Base-by-base conservation (phyloP, 2,113 vertebrate genomes). In the Phoenicopterus ruber region DNA sequence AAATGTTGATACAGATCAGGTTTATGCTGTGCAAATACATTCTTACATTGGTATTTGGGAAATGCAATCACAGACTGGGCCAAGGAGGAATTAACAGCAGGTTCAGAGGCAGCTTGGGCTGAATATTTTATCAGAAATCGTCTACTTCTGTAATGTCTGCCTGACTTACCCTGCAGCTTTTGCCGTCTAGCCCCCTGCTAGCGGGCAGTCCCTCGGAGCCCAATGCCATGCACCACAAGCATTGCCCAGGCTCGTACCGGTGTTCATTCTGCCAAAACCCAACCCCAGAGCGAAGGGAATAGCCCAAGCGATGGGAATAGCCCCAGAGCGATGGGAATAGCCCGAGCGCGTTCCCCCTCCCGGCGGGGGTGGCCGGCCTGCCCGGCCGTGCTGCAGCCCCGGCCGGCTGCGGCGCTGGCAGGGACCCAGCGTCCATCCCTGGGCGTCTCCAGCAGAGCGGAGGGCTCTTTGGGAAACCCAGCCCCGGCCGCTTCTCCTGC, bases 371-470 rank as follows among this genome's bases (percentile, higher is more conserved):
- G 12, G 28, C 17, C 0, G 8, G 13, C 32, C 6, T 21, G 4
- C 72, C n/a, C 13, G 7, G 36, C 28, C 1, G 1, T 36, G 62
- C 31, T 74, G 46, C 77, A 58, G 58, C 24, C 73, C 52, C 81
- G 54, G 40, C 76, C 47, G 82, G 7, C 57, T 4, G 1, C 5
- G 0, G 26, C 2, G 2, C 55, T 17, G 3, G 2, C 1, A 1
- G 31, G 66, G 44, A 81, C 50, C 42, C 54, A 29, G 57, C 67
- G 46, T 50, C 63, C 49, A 61, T 5, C 36, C 32, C 50, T 29
- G 34, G 26, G 25, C 8, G 3, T 4, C 74, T 76, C 58, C 72
- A 77, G 72, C 31, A 52, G 63, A 69, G 29, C 65, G 32, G 65
- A 25, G 42, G 10, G 24, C 32, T 81, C 63, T 36, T 40, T 17